Evolutionary conservation across 2,888 invertebrate genomes (phyloP).

Genomic region (Adelognathus sp.): DNA sequence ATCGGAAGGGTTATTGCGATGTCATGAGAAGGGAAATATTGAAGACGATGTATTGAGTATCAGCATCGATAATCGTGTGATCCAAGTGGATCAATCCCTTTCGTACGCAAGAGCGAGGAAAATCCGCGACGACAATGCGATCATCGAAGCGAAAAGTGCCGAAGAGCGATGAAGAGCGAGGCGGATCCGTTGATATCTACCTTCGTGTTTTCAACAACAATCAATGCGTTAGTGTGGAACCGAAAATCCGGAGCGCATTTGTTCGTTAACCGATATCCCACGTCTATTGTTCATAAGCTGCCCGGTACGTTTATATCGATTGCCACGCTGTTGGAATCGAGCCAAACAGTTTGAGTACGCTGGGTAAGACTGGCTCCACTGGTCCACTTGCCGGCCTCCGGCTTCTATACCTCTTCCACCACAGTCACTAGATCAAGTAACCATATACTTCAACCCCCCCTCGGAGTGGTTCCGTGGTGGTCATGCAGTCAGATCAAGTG

Average conservation of each 20-base stretch:
- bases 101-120: neutral
- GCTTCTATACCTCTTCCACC: conserved; percentile 7
- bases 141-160: conserved; percentile 9
- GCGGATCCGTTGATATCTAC: conserved; percentile 4
- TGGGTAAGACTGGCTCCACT: conserved; percentile 48
- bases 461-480: no score
- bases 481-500: no score
- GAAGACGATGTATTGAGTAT: neutral
- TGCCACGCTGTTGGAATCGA: conserved; percentile 70
- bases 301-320: conserved; percentile 71
- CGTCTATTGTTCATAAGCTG: conserved; percentile 55
- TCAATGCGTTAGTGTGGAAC: conserved; percentile 48
- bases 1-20: neutral
- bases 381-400: conserved; percentile 24
- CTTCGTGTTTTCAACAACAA: conserved; percentile 39
- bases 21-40: neutral
- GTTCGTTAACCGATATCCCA: conserved; percentile 45
- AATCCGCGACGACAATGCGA: conserved; percentile 7
- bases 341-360: conserved; percentile 68
- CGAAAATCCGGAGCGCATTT: conserved; percentile 42
- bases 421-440: conserved; percentile 10
- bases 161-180: neutral
- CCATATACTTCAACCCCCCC: neutral
- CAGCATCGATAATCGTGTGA: neutral
- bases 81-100: neutral